Evolutionary conservation across 1,140 invertebrate species (phyloP).

Genomic region (Drosophila parabipectinata): DNA sequence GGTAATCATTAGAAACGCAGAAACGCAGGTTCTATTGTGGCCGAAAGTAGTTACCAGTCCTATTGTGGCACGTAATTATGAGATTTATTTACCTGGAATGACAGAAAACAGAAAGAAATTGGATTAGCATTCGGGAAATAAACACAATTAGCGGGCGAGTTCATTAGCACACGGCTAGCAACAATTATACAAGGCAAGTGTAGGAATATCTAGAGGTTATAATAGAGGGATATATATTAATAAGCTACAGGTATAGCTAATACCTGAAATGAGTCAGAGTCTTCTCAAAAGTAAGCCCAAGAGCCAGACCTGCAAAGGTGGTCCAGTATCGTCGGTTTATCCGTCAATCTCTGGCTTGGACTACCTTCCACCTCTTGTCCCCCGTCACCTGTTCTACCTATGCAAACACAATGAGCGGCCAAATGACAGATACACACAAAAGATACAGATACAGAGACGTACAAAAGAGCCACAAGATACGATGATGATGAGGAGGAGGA

Average conservation of each 20-base stretch:
- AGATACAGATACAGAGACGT: slow-evolving; percentile 4
- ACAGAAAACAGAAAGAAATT: slow-evolving; percentile 31
- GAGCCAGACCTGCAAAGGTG: slow-evolving; percentile 45
- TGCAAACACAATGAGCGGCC: slow-evolving; percentile 57
- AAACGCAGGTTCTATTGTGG: slow-evolving; percentile 25
- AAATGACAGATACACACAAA: slow-evolving; percentile 61
- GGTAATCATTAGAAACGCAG: slow-evolving; percentile 32
- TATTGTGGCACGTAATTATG: slow-evolving; percentile 23
- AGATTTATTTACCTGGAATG: slow-evolving; percentile 59
- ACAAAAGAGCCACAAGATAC: slow-evolving; percentile 38
- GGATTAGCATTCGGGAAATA: slow-evolving; percentile 25
- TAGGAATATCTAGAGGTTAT: too few relatives aligned
- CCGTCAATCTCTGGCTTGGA: slow-evolving; percentile 39
- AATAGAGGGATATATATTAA: too few relatives aligned
- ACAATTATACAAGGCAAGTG: slow-evolving; percentile 11
- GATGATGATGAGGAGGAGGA: slow-evolving; percentile 17
- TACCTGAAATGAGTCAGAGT: too few relatives aligned
- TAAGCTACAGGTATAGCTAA: too few relatives aligned
- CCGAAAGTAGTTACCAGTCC: slow-evolving; percentile 19
- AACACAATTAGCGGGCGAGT: slow-evolving; percentile 31
- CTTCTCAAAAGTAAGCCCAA: too few relatives aligned
- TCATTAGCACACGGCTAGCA: slow-evolving; percentile 21
- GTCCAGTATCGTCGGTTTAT: slow-evolving; percentile 42
- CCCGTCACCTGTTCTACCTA: slow-evolving; percentile 18
- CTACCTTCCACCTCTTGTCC: slow-evolving; percentile 16